These are phyloP conservation scores for Misgurnus mizolepis DNA, from an alignment of 2,113 vertebrate species.

Conservation along the genomic window DNA sequence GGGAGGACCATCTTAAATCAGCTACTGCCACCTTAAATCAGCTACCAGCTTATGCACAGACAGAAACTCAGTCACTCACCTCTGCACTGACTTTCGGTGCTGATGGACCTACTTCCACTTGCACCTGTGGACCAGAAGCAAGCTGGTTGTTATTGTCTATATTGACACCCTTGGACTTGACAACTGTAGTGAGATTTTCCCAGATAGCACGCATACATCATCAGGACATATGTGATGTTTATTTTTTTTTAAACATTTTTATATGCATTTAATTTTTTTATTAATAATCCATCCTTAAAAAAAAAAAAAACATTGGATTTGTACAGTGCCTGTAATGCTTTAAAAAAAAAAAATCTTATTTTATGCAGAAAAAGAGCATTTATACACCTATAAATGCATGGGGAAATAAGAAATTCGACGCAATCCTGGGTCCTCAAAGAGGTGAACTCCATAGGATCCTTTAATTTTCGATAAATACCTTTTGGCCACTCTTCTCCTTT, in stretches of 20 bases:
- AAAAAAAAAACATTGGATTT: too few relatives aligned
- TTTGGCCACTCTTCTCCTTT: slow-evolving; percentile 54
- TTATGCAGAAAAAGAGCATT: too few relatives aligned
- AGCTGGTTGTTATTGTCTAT: neutral
- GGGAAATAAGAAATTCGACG: neutral
- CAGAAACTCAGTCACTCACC: slow-evolving; percentile 57
- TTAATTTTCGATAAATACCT: slow-evolving; percentile 54
- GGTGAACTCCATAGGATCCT: neutral
- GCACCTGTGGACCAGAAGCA: slow-evolving; percentile 64
- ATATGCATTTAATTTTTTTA: too few relatives aligned
- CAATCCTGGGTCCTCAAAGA: neutral
- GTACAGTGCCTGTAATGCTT: too few relatives aligned
- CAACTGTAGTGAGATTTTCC: too few relatives aligned
- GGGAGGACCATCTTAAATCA: too few relatives aligned
- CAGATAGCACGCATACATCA: neutral
- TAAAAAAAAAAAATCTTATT: too few relatives aligned
- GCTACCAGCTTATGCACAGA: neutral
- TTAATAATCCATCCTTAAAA: too few relatives aligned
- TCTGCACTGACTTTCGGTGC: slow-evolving; percentile 53
- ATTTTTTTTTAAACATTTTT: too few relatives aligned
- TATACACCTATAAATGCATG: neutral
- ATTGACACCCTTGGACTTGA: too few relatives aligned
- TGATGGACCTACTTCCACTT: slow-evolving; percentile 62
- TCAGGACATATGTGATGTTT: too few relatives aligned
- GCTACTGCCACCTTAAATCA: too few relatives aligned